A percentile compares a stretch with the other conserved stretches of the same genome.
phyloP scores from a whole-genome alignment of 2,797 vertebrate species.

The Macropodus opercularis region DNA sequence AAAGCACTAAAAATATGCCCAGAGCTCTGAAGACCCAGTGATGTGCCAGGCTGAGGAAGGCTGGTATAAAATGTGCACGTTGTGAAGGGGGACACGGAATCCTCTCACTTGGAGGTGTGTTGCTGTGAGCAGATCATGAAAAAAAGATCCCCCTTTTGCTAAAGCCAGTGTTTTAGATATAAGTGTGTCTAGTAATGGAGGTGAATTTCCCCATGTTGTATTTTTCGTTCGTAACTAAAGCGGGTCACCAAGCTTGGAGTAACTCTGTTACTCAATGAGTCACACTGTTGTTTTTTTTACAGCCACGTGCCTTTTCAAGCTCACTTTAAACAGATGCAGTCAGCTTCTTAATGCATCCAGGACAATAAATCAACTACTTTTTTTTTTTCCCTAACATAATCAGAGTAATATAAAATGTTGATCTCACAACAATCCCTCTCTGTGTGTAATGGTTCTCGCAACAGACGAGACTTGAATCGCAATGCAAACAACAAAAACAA shows the following conservation, averaged over 20 bases:
- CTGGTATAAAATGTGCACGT: constrained; percentile 60
- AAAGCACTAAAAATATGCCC: constrained; percentile 73
- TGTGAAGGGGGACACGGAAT: constrained; percentile 44
- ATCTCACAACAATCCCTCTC: constrained; percentile 58
- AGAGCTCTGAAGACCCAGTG: constrained; percentile 64
- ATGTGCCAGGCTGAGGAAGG: constrained; percentile 54
- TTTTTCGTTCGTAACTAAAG: constrained; percentile 52
- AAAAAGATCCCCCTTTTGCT: constrained; percentile 21
- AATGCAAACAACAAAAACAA: too few relatives aligned
- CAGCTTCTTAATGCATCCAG: constrained; percentile 48
- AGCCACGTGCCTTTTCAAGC: constrained; percentile 48
- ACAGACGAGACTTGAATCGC: constrained; percentile 65
- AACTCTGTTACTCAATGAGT: constrained; percentile 51
- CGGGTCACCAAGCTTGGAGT: constrained; percentile 59
- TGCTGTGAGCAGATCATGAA: constrained; percentile 57
- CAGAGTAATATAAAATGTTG: constrained; percentile 55
- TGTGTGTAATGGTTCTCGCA: constrained; percentile 55
- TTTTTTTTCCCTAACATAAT: constrained; percentile 52
- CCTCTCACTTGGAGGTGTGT: constrained; percentile 57
- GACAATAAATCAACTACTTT: constrained; percentile 53
- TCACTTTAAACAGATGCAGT: constrained; percentile 61
- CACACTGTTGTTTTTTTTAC: constrained; percentile 33
- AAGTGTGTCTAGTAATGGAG: constrained; percentile 29
- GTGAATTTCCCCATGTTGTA: constrained; percentile 40
- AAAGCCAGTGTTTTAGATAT: constrained; percentile 48